A percentile compares a stretch with the other conserved stretches of the same genome.
These are phyloP conservation scores for Sebastes hubbsi DNA, from an alignment of 2,797 vertebrate genomes.

Conservation along the genomic window DNA sequence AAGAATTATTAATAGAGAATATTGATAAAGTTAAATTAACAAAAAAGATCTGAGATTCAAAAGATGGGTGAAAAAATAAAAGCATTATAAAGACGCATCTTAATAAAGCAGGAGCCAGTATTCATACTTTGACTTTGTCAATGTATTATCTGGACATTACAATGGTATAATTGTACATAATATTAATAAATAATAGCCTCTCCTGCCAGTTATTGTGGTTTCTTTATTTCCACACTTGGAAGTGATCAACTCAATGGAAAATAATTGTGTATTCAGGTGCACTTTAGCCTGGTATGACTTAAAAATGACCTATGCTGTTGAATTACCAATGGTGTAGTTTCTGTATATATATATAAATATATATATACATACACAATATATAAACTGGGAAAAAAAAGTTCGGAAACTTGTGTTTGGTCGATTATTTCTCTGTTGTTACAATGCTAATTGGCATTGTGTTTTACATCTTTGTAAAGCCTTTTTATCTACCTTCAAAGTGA, in stretches of 20 bases:
- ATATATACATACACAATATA: no score
- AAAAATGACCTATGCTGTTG: neutral
- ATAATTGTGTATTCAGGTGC: neutral
- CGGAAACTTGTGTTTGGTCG: no score
- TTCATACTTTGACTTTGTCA: constrained; percentile 76
- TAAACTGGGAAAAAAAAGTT: no score
- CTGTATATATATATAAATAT: no score
- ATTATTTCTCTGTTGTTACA: no score
- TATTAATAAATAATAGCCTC: constrained; percentile 82
- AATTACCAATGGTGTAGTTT: neutral
- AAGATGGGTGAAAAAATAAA: constrained; percentile 47
- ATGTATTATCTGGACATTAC: constrained; percentile 76
- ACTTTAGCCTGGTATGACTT: neutral
- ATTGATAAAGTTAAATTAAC: constrained; percentile 63
- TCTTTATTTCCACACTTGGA: neutral
- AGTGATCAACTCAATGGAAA: neutral
- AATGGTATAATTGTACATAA: constrained; percentile 81
- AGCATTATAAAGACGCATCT: constrained; percentile 56
- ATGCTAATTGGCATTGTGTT: no score
- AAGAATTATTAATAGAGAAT: constrained; percentile 78
- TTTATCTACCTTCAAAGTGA: no score
- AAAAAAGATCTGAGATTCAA: constrained; percentile 45
- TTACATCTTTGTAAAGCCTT: no score
- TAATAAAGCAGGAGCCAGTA: constrained; percentile 73
- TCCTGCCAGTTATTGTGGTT: constrained; percentile 65